These are phyloP conservation scores for Genyomyrus donnyi DNA, from an alignment of 2,113 vertebrate genomes.

Conservation along the genomic window DNA sequence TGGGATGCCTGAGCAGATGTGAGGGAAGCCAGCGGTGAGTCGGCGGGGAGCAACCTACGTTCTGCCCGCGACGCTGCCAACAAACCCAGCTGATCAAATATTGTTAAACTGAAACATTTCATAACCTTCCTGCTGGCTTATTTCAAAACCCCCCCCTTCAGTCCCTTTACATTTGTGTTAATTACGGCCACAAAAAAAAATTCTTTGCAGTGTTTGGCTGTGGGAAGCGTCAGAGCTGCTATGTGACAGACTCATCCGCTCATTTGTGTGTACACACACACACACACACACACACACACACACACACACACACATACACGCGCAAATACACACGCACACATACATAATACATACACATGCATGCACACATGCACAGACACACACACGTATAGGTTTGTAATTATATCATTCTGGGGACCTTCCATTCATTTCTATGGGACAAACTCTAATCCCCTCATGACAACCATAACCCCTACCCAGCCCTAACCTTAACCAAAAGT, in stretches of 20 bases:
- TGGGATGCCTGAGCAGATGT: constrained; percentile 25
- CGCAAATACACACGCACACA: background rate
- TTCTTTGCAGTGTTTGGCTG: background rate
- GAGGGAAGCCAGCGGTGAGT: constrained; percentile 22
- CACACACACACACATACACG: too few relatives aligned
- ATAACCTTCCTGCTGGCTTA: background rate
- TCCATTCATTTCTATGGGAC: too few relatives aligned
- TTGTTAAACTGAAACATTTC: background rate
- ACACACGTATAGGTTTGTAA: too few relatives aligned
- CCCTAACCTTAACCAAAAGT: too few relatives aligned
- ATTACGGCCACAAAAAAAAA: background rate
- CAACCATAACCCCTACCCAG: too few relatives aligned
- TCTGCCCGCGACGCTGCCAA: constrained; percentile 14
- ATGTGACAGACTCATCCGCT: background rate
- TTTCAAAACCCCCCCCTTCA: background rate
- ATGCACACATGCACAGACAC: too few relatives aligned
- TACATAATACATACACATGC: background rate
- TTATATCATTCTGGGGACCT: too few relatives aligned
- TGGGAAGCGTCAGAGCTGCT: background rate
- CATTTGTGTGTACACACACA: background rate
- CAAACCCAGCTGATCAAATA: constrained; percentile 18
- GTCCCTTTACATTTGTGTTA: background rate
- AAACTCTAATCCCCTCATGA: too few relatives aligned
- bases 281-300: background rate
- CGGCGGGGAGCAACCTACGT: constrained; percentile 10